A percentile compares a stretch with the other conserved stretches of the same genome.
phyloP scores from a whole-genome alignment of 2,113 vertebrate species.

The Thinocorus orbignyianus region DNA sequence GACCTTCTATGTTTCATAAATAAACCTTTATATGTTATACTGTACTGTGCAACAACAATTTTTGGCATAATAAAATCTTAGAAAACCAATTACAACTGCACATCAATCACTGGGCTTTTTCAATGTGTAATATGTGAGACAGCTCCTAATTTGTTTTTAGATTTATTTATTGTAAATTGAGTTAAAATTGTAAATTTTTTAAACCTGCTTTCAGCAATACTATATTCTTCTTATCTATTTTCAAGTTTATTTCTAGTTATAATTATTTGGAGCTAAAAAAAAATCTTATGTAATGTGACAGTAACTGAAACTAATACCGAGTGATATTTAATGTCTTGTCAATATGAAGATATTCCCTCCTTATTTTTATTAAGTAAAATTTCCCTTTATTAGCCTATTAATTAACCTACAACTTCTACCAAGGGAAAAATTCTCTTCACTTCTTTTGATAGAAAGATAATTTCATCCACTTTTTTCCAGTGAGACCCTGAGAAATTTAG shows the following conservation, averaged over 20 bases:
- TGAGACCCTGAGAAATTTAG: conserved; percentile 25
- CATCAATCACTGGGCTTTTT: neutral
- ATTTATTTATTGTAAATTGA: neutral
- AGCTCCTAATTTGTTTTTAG: neutral
- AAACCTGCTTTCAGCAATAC: neutral
- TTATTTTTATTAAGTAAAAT: conserved; percentile 19
- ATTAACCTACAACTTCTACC: conserved; percentile 1
- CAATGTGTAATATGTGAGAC: neutral
- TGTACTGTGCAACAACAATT: neutral
- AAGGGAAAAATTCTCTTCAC: neutral
- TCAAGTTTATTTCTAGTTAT: neutral
- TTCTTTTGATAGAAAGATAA: neutral
- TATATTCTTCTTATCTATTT: neutral
- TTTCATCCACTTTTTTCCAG: neutral
- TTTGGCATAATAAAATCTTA: neutral
- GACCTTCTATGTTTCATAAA: neutral
- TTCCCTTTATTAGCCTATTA: conserved; percentile 30
- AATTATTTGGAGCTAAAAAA: neutral
- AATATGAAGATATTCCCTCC: neutral
- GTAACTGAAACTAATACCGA: neutral
- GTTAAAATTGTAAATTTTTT: neutral
- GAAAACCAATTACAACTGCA: neutral
- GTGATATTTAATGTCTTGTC: neutral
- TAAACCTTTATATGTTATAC: neutral
- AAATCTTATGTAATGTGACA: neutral